Evolutionary conservation across 2,888 invertebrate genomes (phyloP), one percentile per base, ranked within the genome.

Genomic region (Apamea sordens): DNA sequence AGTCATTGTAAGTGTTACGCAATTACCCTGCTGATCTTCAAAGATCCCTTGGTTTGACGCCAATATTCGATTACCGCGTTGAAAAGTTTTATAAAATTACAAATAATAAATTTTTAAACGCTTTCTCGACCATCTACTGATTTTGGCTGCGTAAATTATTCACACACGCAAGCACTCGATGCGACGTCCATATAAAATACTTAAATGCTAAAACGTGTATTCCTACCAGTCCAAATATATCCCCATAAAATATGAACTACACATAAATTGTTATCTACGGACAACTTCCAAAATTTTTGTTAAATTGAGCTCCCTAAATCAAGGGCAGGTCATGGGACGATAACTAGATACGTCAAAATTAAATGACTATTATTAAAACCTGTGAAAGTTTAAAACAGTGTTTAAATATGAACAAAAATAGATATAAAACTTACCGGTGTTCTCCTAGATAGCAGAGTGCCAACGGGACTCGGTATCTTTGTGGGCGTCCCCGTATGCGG

Each of bases 391-490:
- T 50, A 50, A 50, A 50, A 36, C n/a, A n/a, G n/a, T 15, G 50
- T 69, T 50, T 18, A 28, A 69, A 59, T 44, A 76, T 41, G 74
- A 76, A 50, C 15, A 59, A 83, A 74, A 73, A 32, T 8, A 70
- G 1, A 28, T 47, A 73, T n/a, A 95, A 15, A 70, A 97, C 97
- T 94, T 94, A 97, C 96, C 97, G 97, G 94, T 95, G 97, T 97
- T 78, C 97, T 94, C 77, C 97, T 96, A 76, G 97, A 96, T 53
- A 97, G 95, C 28, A 98, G 92, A 0, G 97, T 97, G 89, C 98
- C 98, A 84, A 98, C 97, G 8, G 98, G 98, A 75, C 98, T 98
- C 6, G 98, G 98, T 92, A 98, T 98, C 94, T 98, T 98, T 5
- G 98, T 97, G 28, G 98, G 97, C 64, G 97, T 97, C 75, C 92